These are phyloP conservation scores for Caradrina kadenii DNA, from an alignment of 2,888 invertebrate genomes.

Conservation along the genomic window DNA sequence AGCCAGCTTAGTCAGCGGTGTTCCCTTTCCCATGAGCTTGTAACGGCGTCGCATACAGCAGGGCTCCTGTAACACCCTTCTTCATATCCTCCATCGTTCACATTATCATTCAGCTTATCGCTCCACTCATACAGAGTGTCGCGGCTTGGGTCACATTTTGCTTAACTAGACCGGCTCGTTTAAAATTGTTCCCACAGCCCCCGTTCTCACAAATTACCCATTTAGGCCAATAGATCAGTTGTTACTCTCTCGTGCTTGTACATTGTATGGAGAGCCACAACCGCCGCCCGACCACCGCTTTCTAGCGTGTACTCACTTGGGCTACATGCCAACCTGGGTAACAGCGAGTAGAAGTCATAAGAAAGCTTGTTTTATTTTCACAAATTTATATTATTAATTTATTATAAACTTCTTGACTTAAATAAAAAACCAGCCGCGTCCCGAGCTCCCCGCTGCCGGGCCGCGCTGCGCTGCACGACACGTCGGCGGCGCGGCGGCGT, in stretches of 20 bases:
- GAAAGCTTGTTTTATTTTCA: not conserved
- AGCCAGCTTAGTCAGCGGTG: not conserved
- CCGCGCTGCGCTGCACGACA: not conserved
- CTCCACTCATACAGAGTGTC: not conserved
- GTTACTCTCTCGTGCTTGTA: conserved; percentile 19
- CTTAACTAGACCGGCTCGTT: conserved; percentile 1
- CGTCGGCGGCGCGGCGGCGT: not conserved
- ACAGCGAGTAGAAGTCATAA: not conserved
- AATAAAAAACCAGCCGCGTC: conserved; percentile 1
- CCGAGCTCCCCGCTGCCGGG: not conserved
- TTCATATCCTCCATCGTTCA: not conserved
- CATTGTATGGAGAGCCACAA: conserved; percentile 18
- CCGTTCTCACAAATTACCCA: conserved; percentile 43
- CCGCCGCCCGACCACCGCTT: not conserved
- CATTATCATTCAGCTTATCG: conserved; percentile 16
- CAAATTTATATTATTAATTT: conserved; percentile 4
- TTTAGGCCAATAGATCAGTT: conserved; percentile 59
- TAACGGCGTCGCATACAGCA: not conserved
- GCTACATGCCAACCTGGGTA: conserved; percentile 1
- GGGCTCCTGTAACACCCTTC: not conserved
- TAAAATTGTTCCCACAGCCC: conserved; percentile 28
- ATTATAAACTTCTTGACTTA: conserved; percentile 6
- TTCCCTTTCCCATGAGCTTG: not conserved
- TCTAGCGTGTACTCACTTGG: not conserved
- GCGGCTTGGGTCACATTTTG: not conserved